Evolutionary conservation across 2,888 invertebrate species (phyloP).

Genomic region (Drosophila buzzatii): DNA sequence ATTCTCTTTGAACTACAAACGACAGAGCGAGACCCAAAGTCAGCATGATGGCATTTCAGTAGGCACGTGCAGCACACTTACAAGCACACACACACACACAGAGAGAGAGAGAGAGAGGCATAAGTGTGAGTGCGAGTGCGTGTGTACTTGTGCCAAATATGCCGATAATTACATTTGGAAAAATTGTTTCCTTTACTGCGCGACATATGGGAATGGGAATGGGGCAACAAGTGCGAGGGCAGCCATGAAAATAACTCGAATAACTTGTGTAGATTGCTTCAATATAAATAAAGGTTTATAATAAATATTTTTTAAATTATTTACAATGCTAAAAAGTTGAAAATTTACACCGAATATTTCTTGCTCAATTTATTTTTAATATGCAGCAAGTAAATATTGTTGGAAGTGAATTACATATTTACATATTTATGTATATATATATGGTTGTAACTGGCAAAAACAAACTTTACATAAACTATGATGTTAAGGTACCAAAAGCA

Average conservation of each 20-base stretch:
- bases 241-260: constrained; percentile 3
- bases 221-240: constrained; percentile 34
- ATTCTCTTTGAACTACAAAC: constrained; percentile 35
- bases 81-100: constrained; percentile 10
- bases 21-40: constrained; percentile 18
- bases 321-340: background rate
- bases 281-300: background rate
- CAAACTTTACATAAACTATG: too few relatives aligned
- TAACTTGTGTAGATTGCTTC: background rate
- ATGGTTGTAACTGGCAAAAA: too few relatives aligned
- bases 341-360: too few relatives aligned
- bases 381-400: too few relatives aligned
- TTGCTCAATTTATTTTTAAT: too few relatives aligned
- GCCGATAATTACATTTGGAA: constrained; percentile 76
- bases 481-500: too few relatives aligned
- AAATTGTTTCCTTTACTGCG: constrained; percentile 49
- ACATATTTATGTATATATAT: too few relatives aligned
- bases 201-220: constrained; percentile 1
- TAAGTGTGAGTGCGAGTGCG: background rate
- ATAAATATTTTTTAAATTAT: background rate
- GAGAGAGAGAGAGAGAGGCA: too few relatives aligned
- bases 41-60: constrained; percentile 46
- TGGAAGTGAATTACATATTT: too few relatives aligned
- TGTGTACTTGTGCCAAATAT: constrained; percentile 63
- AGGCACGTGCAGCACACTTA: constrained; percentile 62